phyloP scores from a whole-genome alignment of 2,113 vertebrate genomes.

The Amia ocellicauda region DNA sequence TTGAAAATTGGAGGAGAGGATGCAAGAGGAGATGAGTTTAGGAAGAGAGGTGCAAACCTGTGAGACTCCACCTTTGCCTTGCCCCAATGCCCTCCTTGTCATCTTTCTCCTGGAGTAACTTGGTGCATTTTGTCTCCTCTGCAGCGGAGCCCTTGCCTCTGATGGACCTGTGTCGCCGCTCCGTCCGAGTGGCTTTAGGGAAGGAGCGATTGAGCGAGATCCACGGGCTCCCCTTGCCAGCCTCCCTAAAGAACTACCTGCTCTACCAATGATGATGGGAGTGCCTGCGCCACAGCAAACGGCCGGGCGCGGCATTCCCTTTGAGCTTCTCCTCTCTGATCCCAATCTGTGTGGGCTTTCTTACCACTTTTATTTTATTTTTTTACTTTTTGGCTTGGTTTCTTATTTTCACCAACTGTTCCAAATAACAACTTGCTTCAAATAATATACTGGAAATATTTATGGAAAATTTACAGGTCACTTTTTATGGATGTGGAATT shows the following conservation, averaged over 20 bases:
- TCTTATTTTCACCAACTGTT: slow-evolving; percentile 21
- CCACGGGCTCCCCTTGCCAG: slow-evolving; percentile 84
- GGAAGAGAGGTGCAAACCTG: too few species aligned
- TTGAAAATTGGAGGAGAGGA: too few species aligned
- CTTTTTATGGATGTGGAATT: too few species aligned
- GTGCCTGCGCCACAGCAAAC: slow-evolving; percentile 19
- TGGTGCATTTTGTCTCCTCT: too few species aligned
- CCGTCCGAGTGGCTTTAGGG: slow-evolving; percentile 87
- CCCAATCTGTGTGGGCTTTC: slow-evolving; percentile 5
- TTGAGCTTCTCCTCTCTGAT: slow-evolving; percentile 30
- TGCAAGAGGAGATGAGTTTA: too few species aligned
- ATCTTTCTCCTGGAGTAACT: slow-evolving; percentile 16
- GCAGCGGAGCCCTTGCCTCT: slow-evolving; percentile 92
- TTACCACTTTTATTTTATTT: slow-evolving; percentile 6
- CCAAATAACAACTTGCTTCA: slow-evolving; percentile 30
- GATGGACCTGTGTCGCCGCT: slow-evolving; percentile 94
- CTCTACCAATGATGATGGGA: slow-evolving; percentile 86
- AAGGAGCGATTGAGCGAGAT: slow-evolving; percentile 87
- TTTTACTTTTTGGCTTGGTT: not conserved
- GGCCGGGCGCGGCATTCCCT: not conserved
- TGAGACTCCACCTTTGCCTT: too few species aligned
- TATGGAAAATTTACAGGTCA: too few species aligned
- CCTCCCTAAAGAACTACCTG: slow-evolving; percentile 95
- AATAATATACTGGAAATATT: slow-evolving; percentile 50
- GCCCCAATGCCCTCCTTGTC: slow-evolving; percentile 12